phyloP scores from a whole-genome alignment of 2,113 vertebrate species.

The Trematocara nigrifrons region DNA sequence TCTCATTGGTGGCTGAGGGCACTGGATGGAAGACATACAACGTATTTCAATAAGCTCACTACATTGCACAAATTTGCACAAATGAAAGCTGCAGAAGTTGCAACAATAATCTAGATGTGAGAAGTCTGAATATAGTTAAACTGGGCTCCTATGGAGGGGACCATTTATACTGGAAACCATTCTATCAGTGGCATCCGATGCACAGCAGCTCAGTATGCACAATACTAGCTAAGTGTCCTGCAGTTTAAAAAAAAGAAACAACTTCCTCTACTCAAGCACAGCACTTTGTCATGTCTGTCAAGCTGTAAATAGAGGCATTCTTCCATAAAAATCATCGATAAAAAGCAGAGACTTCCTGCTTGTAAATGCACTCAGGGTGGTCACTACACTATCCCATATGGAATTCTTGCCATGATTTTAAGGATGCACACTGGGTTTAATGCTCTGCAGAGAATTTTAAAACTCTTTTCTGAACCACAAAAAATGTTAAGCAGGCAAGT shows the following conservation, averaged over 20 bases:
- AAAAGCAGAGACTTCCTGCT: constrained; percentile 19
- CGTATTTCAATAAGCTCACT: not conserved
- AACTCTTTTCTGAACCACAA: not conserved
- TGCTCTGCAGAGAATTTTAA: not conserved
- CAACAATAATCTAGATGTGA: not conserved
- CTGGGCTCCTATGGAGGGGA: not conserved
- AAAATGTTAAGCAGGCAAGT: not conserved
- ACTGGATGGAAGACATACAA: not conserved
- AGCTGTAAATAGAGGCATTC: not conserved
- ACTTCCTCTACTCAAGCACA: constrained; percentile 1
- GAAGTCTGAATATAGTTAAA: not conserved
- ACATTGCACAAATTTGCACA: not conserved
- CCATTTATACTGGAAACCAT: not conserved
- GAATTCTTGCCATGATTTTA: not conserved
- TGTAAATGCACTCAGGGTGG: constrained; percentile 9
- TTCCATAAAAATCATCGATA: not conserved
- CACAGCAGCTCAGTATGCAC: not conserved
- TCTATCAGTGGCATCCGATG: not conserved
- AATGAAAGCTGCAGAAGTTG: not conserved
- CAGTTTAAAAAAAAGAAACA: not conserved
- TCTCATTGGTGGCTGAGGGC: not conserved
- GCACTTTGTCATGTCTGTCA: constrained; percentile 24
- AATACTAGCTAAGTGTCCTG: not conserved
- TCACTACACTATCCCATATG: not conserved
- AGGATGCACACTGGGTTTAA: not conserved